These are phyloP conservation scores for Sceloporus undulatus DNA, from an alignment of 2,113 vertebrate genomes.

Conservation along the genomic window DNA sequence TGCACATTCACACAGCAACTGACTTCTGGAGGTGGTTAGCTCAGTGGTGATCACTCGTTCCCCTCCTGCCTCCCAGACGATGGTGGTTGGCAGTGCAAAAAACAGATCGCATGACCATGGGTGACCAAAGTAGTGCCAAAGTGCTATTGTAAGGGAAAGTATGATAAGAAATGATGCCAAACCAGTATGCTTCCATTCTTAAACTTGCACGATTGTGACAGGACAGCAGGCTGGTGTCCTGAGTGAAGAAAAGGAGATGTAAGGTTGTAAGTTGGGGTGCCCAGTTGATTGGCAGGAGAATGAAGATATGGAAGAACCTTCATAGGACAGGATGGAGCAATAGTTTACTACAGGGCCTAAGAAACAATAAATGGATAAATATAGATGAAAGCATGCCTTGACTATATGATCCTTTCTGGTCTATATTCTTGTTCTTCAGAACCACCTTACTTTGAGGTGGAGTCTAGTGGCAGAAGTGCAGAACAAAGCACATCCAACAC, in stretches of 20 bases:
- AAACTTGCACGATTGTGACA: too few species aligned
- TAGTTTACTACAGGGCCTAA: neutral
- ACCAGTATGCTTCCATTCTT: too few species aligned
- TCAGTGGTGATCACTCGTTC: too few species aligned
- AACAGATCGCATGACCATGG: too few species aligned
- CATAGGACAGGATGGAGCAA: neutral
- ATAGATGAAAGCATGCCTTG: neutral
- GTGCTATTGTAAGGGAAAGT: too few species aligned
- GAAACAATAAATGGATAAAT: neutral
- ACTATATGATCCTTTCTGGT: neutral
- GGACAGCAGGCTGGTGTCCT: too few species aligned
- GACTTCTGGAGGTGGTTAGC: too few species aligned
- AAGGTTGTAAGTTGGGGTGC: neutral
- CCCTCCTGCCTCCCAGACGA: too few species aligned
- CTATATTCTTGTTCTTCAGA: slow-evolving; percentile 3
- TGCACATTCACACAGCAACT: too few species aligned
- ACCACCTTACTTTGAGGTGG: slow-evolving; percentile 13
- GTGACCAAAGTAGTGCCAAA: too few species aligned
- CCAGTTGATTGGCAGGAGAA: neutral
- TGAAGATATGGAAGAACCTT: neutral
- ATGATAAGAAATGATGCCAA: too few species aligned
- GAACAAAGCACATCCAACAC: slow-evolving; percentile 6
- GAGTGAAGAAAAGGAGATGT: neutral
- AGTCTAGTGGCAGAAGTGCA: neutral
- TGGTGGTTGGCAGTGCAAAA: too few species aligned